phyloP scores from a whole-genome alignment of 2,888 invertebrate species.

The Nowickia ferox region DNA sequence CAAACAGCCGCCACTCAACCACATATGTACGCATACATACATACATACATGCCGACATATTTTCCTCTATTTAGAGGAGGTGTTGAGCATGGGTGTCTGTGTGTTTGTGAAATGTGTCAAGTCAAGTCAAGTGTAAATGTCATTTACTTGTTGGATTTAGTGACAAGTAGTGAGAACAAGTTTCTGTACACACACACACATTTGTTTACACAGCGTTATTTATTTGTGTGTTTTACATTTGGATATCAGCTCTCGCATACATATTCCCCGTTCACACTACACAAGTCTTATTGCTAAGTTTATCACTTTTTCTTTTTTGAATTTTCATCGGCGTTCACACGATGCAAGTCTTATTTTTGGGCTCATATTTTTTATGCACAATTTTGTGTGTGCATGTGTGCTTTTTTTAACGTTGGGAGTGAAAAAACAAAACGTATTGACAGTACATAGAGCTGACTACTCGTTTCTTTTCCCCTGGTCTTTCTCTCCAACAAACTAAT shows the following conservation, averaged over 20 bases:
- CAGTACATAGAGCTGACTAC: no score
- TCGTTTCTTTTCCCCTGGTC: no score
- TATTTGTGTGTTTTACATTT: constrained; percentile 12
- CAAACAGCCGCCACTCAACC: background rate
- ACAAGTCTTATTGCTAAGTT: no score
- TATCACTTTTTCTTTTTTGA: no score
- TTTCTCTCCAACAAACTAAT: no score
- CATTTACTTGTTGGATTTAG: constrained; percentile 62
- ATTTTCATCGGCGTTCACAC: no score
- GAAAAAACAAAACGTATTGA: no score
- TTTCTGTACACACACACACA: constrained; percentile 17
- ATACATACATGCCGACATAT: background rate
- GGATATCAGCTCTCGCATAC: background rate
- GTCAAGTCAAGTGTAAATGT: constrained; percentile 56
- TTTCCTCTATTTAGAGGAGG: background rate
- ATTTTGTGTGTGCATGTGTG: no score
- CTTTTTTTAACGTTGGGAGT: no score
- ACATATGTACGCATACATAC: background rate
- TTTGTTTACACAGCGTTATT: constrained; percentile 25
- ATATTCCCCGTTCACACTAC: no score
- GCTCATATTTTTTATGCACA: no score
- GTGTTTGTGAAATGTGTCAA: constrained; percentile 33
- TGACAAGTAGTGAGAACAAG: constrained; percentile 60
- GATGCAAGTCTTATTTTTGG: no score
- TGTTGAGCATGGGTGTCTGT: background rate